Evolutionary conservation across 2,797 vertebrate species (phyloP), one percentile per base, ranked within the genome.

Genomic region (Rhynchonycteris naso): DNA sequence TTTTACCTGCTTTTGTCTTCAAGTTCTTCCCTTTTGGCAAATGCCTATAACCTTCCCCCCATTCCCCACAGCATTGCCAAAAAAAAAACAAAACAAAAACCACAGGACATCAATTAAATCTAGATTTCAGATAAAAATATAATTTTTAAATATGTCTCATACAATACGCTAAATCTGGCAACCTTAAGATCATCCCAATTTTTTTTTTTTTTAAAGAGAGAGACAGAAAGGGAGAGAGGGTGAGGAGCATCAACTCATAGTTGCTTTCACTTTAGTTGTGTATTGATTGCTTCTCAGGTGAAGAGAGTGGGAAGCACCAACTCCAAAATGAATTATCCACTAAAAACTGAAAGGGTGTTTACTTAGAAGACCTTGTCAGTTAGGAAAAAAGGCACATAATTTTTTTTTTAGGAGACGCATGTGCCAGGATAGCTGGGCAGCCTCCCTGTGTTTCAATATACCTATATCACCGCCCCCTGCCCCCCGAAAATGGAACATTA

Each of bases 1-100:
- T 87, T 15, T 91, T 72, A 74, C 21, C 58, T 90, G 18, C 10
- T 61, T 81, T 94, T 90, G 56, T 26, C 52, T 88, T 90, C 21
- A 61, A 18, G 4, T 47, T 68, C 22, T 50, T 65, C 5, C 1
- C 12, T 84, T 80, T 82, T 5, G 26, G 4, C 19, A 88, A 56
- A 26, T 71, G 26, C 7, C 86, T 38, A 58, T 63, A 81, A 56
- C 21, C 52, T 13, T n/a, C 4, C 10, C 33, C 75, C 11, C n/a
- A 69, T 19, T 13, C 15, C 9, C 4, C 33, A 11, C 43, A 18
- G 35, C 9, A 47, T 33, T 43, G 11, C 21, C 13, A 43, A 24
- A 24, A 74, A 88, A 95, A 96, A 93, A n/a, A n/a, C n/a, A n/a
- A n/a, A n/a, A n/a, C n/a, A n/a, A n/a, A n/a, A n/a, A n/a, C n/a